Base-by-base conservation (phyloP, 2,113 vertebrate species). In the Aspiorhynchus laticeps region DNA sequence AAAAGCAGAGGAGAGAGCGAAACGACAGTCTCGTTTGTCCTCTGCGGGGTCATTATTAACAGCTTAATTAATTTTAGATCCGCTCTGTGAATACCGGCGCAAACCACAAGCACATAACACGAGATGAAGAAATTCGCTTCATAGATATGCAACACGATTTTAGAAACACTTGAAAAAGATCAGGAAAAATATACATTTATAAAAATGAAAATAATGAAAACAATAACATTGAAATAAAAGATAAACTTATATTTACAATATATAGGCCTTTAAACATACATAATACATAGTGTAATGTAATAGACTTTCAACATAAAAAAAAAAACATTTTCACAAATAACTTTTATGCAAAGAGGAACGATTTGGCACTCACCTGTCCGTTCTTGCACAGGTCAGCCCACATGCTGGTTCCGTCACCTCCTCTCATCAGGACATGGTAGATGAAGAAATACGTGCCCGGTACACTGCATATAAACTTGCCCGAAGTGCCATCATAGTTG, bases 371-470 rank as follows among this genome's bases (percentile, higher is more conserved):
- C 93, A 99, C 98, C 98, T 99, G 98, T 33, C 97, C 98, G 15
- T 99, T 99, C 93, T 99, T 99, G 95, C 97, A 98, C 91, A 99
- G 97, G 92, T 99, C 98, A 71, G 98, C 98, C 98, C 98, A 99
- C 98, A 99, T 99, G 91, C 97, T 98, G 94, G 98, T 99, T 87
- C 98, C 98, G 4, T 99, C 98, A 2, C 98, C 98, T 88, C 98
- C 98, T 90, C 98, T 96, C 98, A 99, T 99, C 88, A 99, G 96
- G 91, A 99, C 97, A 38, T 99, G 98, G 96, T 99, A 99, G 94
- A 98, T 98, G 96, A 99, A 99, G 95, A 98, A 99, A 95, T 99
- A 99, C 71, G 97, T 99, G 94, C 98, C 98, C 0, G 98, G 97
- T 85, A 98, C 95, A 93, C 96, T 96, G 95, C 98, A 99, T 92